Conservation (phyloP, 2,113 vertebrate genomes). For the Corvus moneduloides region DNA sequence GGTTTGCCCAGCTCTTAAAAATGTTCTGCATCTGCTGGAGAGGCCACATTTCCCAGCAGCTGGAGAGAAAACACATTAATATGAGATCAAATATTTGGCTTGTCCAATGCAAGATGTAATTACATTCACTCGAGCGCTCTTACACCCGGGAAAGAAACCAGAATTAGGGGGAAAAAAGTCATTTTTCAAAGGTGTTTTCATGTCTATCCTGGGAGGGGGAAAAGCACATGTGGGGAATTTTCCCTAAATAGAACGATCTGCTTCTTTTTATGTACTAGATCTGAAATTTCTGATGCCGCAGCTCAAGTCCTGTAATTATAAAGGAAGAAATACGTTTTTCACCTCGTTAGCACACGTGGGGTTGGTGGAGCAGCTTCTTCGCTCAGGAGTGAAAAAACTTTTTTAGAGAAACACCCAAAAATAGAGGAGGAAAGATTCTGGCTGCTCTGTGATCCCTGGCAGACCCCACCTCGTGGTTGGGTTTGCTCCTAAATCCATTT, state of each 20-base stretch:
- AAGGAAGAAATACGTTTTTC: constrained; percentile 51
- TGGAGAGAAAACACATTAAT: constrained; percentile 61
- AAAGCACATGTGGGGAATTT: not conserved
- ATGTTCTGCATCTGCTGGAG: constrained; percentile 24
- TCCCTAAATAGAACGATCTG: constrained; percentile 71
- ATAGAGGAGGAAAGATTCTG: constrained; percentile 33
- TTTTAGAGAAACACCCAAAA: constrained; percentile 29
- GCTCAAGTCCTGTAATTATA: constrained; percentile 74
- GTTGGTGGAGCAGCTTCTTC: not conserved
- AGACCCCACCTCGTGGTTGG: constrained; percentile 2
- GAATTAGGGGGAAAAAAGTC: constrained; percentile 37
- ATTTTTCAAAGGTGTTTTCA: constrained; percentile 70
- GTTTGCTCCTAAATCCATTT: constrained; percentile 19
- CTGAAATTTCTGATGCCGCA: constrained; percentile 64
- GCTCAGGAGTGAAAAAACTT: not conserved
- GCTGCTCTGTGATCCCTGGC: constrained; percentile 18
- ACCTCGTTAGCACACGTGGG: constrained; percentile 52
- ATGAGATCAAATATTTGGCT: constrained; percentile 67
- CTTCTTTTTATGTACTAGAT: constrained; percentile 44
- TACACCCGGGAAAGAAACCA: constrained; percentile 57
- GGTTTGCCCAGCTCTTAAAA: constrained; percentile 6
- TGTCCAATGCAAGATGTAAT: constrained; percentile 65
- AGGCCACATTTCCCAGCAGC: constrained; percentile 39
- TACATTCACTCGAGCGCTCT: constrained; percentile 38
- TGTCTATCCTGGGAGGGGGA: constrained; percentile 35